phyloP scores from a whole-genome alignment of 2,797 vertebrate species.

The Synanceia verrucosa region DNA sequence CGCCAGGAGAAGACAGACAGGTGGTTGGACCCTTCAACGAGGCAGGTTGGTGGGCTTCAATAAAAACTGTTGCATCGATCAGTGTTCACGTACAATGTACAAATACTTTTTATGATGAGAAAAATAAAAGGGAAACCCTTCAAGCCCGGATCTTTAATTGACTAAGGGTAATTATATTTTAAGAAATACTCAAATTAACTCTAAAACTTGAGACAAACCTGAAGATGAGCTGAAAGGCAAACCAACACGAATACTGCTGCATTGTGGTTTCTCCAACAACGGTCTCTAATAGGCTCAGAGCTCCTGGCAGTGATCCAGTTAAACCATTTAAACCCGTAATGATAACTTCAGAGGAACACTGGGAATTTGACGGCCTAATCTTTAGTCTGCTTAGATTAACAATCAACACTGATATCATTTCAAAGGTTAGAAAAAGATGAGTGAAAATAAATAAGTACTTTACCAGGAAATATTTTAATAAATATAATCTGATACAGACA shows the following conservation, averaged over 20 bases:
- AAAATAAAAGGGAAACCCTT: background rate
- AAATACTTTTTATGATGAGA: background rate
- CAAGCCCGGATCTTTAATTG: background rate
- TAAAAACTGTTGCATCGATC: background rate
- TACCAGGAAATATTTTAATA: background rate
- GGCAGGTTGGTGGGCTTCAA: background rate
- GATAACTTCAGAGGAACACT: background rate
- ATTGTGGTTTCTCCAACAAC: background rate
- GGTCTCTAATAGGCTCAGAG: background rate
- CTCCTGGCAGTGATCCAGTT: conserved; percentile 15
- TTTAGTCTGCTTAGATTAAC: background rate
- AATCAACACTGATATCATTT: background rate
- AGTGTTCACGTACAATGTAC: background rate
- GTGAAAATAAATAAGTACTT: background rate
- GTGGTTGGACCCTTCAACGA: background rate
- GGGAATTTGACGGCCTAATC: background rate
- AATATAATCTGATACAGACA: no score
- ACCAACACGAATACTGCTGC: background rate
- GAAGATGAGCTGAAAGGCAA: background rate
- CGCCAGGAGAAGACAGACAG: background rate
- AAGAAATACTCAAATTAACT: no score
- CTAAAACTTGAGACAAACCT: background rate
- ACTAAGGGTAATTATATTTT: background rate
- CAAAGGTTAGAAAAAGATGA: no score
- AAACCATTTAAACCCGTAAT: conserved; percentile 17